These are phyloP conservation scores for Corvus hawaiiensis DNA, from an alignment of 2,113 vertebrate genomes.

Conservation along the genomic window DNA sequence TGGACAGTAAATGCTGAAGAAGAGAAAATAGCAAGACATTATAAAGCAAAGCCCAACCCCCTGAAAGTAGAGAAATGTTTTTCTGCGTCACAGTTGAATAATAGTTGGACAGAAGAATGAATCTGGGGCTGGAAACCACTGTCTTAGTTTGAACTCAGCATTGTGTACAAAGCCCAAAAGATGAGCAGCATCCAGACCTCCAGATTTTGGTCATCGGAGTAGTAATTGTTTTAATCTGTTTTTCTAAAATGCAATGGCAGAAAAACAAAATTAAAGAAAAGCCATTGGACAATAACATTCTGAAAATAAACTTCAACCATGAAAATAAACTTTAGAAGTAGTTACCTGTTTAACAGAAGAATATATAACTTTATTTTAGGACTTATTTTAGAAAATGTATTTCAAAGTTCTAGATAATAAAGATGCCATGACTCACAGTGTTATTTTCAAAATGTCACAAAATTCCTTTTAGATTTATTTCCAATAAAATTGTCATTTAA, in stretches of 20 bases:
- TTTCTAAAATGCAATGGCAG: constrained; percentile 19
- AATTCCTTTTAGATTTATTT: background rate
- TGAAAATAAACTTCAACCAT: background rate
- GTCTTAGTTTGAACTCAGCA: constrained; percentile 20
- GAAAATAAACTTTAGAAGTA: background rate
- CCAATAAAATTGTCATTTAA: background rate
- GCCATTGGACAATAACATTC: background rate
- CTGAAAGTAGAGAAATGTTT: constrained; percentile 6
- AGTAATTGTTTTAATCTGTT: constrained; percentile 26
- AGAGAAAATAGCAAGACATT: background rate
- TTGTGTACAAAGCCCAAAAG: constrained; percentile 29
- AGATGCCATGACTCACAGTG: background rate
- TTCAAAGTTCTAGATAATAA: background rate
- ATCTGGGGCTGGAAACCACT: constrained; percentile 44
- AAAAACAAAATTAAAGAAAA: background rate
- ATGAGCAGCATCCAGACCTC: constrained; percentile 14
- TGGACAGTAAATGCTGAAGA: background rate
- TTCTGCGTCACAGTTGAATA: constrained; percentile 51
- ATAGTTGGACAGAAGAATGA: constrained; percentile 41
- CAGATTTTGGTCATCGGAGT: constrained; percentile 2
- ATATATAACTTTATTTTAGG: background rate
- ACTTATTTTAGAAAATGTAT: background rate
- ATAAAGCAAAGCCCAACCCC: background rate
- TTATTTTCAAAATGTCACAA: background rate
- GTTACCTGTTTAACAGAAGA: background rate